phyloP scores from a whole-genome alignment of 1,140 invertebrate species.

The Anadara kagoshimensis region DNA sequence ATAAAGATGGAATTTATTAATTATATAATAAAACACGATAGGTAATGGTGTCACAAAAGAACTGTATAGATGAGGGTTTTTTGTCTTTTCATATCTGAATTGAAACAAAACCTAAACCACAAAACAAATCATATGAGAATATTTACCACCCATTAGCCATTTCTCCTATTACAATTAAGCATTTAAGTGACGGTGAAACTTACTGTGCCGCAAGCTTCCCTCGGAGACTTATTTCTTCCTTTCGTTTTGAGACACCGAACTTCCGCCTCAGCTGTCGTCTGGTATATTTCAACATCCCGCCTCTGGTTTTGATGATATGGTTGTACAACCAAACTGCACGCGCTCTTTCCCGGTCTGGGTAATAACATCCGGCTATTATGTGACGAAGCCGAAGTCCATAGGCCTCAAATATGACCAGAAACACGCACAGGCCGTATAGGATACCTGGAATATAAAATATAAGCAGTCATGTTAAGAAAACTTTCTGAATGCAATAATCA shows the following conservation, averaged over 20 bases:
- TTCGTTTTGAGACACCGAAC: constrained; percentile 76
- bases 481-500: too few relatives aligned
- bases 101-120: too few relatives aligned
- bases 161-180: too few relatives aligned
- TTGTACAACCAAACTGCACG: constrained; percentile 87
- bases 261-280: constrained; percentile 79
- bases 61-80: too few relatives aligned
- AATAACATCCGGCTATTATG: constrained; percentile 83
- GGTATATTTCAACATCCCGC: constrained; percentile 81
- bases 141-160: too few relatives aligned
- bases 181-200: neutral
- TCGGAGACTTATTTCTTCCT: constrained; percentile 73
- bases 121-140: too few relatives aligned
- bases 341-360: constrained; percentile 80
- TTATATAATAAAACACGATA: too few relatives aligned
- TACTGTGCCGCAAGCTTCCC: constrained; percentile 57
- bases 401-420: constrained; percentile 81
- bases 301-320: constrained; percentile 82
- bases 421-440: constrained; percentile 81
- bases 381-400: constrained; percentile 86
- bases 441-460: constrained; percentile 71
- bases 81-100: too few relatives aligned
- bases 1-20: too few relatives aligned
- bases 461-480: neutral
- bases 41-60: too few relatives aligned